These are phyloP conservation scores for Trissolcus brochymenae DNA, from an alignment of 2,888 invertebrate species.

Conservation along the genomic window DNA sequence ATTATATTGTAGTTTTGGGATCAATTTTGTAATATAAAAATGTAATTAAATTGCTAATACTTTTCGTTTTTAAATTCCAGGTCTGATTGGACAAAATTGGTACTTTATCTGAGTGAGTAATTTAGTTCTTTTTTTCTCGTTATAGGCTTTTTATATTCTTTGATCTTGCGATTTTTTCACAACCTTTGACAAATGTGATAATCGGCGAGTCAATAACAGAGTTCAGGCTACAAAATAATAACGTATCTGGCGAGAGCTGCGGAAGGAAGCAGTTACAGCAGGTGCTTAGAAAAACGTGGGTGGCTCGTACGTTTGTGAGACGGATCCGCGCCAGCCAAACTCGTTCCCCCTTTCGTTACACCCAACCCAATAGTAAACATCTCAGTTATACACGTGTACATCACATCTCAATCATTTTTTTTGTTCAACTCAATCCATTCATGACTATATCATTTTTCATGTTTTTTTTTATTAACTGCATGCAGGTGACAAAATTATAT, in stretches of 20 bases:
- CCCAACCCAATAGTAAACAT: slow-evolving; percentile 64
- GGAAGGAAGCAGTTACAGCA: slow-evolving; percentile 61
- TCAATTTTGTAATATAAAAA: too few species aligned
- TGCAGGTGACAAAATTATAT: background rate
- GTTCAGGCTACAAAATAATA: slow-evolving; percentile 28
- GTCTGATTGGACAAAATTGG: too few species aligned
- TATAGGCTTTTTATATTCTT: slow-evolving; percentile 4
- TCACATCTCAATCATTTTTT: slow-evolving; percentile 28
- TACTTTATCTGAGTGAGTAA: too few species aligned
- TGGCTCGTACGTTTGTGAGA: slow-evolving; percentile 44
- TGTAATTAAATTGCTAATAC: too few species aligned
- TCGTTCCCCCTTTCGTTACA: slow-evolving; percentile 30
- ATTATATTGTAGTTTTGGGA: background rate
- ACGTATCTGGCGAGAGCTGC: slow-evolving; percentile 29
- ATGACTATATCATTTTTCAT: background rate
- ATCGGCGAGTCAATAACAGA: slow-evolving; percentile 25
- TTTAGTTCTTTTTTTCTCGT: background rate
- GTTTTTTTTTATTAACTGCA: background rate
- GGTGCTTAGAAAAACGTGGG: slow-evolving; percentile 60
- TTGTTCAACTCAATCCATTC: background rate
- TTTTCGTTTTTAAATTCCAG: too few species aligned
- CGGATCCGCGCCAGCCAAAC: slow-evolving; percentile 25
- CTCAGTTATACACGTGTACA: slow-evolving; percentile 65
- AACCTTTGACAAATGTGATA: slow-evolving; percentile 16
- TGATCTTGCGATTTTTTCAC: slow-evolving; percentile 12